phyloP scores from a whole-genome alignment of 2,888 invertebrate genomes.

The Steinernema carpocapsae region DNA sequence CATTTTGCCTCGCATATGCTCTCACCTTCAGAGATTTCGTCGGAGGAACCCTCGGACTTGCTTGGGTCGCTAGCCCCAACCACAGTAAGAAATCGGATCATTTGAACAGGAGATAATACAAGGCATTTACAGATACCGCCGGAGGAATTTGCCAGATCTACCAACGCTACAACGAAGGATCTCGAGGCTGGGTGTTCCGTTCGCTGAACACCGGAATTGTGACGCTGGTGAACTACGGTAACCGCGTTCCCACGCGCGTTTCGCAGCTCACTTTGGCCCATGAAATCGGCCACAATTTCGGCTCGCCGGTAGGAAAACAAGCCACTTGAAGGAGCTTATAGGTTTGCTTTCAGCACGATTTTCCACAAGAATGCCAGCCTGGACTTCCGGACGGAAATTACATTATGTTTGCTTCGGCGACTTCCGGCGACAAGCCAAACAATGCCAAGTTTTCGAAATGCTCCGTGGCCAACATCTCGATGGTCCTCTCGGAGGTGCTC shows the following conservation, averaged over 20 bases:
- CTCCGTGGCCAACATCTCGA: constrained; percentile 78
- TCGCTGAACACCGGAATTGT: constrained; percentile 97
- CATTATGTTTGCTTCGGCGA: constrained; percentile 97
- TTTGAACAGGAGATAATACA: not conserved
- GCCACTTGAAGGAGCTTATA: not conserved
- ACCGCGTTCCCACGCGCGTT: constrained; percentile 90
- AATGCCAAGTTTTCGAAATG: constrained; percentile 96
- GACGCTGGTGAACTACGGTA: constrained; percentile 95
- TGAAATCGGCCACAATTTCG: constrained; percentile 99
- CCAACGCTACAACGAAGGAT: constrained; percentile 92
- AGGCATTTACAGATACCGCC: constrained; percentile 79
- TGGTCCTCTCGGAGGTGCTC: constrained; percentile 63
- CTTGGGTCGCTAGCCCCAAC: constrained; percentile 97
- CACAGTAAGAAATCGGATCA: constrained; percentile 66
- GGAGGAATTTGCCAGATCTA: constrained; percentile 97
- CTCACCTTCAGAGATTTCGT: constrained; percentile 98
- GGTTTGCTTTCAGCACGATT: constrained; percentile 54
- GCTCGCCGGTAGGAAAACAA: constrained; percentile 80
- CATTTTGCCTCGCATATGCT: constrained; percentile 98
- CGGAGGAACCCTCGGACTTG: constrained; percentile 94
- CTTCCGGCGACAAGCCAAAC: constrained; percentile 94
- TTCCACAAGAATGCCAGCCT: constrained; percentile 78
- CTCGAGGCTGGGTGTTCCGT: constrained; percentile 87
- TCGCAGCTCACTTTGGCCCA: constrained; percentile 96
- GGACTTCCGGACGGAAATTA: constrained; percentile 92